Evolutionary conservation across 2,888 invertebrate species (phyloP), one percentile per base, ranked within the genome.

Genomic region (Acrobasis consociella): DNA sequence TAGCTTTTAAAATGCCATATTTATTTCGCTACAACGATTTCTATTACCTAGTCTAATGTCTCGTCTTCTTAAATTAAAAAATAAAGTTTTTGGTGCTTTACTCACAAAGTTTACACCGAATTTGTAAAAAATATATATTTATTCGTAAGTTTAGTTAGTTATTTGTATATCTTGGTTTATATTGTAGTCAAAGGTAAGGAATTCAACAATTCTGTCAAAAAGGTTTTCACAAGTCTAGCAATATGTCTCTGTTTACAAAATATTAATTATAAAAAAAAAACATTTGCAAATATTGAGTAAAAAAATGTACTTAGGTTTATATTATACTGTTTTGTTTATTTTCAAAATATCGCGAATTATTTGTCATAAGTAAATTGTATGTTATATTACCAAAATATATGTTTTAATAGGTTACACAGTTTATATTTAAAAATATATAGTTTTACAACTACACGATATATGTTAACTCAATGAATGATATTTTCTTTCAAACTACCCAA

Each of bases 1-100:
- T 69, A 66, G 65, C 64, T 59, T 55, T 64, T 61, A 56, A 37
- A 71, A 74, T 75, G 83, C 85, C 85, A 83, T 85, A 80, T 69
- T 72, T 70, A 69, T 71, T 79, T 80, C 74, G 73, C 76, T 71
- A 83, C 85, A 85, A 85, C 85, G 85, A 86, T 77, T 46, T 74
- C 71, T 73, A 72, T 72, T 78, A 67, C 78, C 88, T 88, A 88
- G 87, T 88, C 87, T 77, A 59, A 55, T 68, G 72, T 84, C 82
- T 85, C 71, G 82, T 85, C 81, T 78, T 70, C 71, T 73, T 72
- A 72, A 70, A 31, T 31, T 31, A 31, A 31, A 31, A 7, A 31
- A 60, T 67, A 67, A 73, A 75, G 70, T 76, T 81, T 79, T 81
- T 78, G 87, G 87, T 86, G 87, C 86, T 87, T 77, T 70, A 71